Base-by-base conservation (phyloP, 2,113 vertebrate species). In the Sturnira hondurensis region DNA sequence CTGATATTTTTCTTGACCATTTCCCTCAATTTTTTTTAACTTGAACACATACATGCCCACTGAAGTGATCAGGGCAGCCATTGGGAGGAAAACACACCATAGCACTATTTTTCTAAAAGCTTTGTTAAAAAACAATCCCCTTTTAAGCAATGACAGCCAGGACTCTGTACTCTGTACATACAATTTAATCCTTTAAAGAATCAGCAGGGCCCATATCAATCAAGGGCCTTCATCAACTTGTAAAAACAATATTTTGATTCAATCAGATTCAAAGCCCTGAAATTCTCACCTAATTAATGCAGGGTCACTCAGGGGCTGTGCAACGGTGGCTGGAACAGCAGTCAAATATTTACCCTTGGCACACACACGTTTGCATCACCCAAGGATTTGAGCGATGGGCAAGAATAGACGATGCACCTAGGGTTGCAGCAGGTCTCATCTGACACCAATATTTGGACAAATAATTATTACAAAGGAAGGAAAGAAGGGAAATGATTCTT, bases 121-220 rank as follows among this genome's bases (percentile, higher is more conserved):
- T 91, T 94, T 97, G 96, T 97, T 98, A 95, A 98, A 98, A 98
- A 98, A 97, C 96, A 97, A 97, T 98, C 97, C 97, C 97, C 97
- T 96, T 96, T 97, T 97, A 97, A 97, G 94, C 95, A 95, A 93
- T 95, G 98, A 97, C 96, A 97, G 97, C 97, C 91, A 99, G 98
- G 98, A 98, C 98, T 99, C 98, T 97, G 98, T 98, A 98, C 99
- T 99, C 99, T 99, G 99, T 99, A 99, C 99, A 99, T 99, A 99
- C 99, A 99, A 99, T 99, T 99, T 99, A 99, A 99, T 99, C 99
- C 99, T 99, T 99, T 99, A 99, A 99, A 99, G 99, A 99, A 98
- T 98, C 98, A 98, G 98, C 99, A 98, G 99, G 99, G 99, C 98
- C 98, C 99, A 99, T 99, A 99, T 99, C 99, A 99, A 99, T 99